A percentile compares a stretch with the other conserved stretches of the same genome.
Conservation (phyloP, 1,140 invertebrate genomes). For the Hyles vespertilio region DNA sequence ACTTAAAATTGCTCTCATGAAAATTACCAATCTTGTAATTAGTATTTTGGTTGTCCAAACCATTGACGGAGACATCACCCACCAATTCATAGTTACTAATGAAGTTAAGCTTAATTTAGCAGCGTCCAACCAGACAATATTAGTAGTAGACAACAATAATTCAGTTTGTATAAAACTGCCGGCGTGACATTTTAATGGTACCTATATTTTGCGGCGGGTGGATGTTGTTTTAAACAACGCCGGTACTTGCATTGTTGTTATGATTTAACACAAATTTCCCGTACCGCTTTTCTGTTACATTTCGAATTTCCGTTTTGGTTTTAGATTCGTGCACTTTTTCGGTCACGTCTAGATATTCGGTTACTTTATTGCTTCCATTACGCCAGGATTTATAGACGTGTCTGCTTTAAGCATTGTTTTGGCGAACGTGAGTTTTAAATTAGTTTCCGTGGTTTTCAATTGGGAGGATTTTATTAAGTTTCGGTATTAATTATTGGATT, state of each 20-base stretch:
- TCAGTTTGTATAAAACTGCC: conserved; percentile 31
- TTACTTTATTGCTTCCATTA: too few species aligned
- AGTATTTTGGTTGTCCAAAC: too few species aligned
- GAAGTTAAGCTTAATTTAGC: conserved; percentile 4
- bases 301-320: too few species aligned
- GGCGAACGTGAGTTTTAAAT: too few species aligned
- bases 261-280: conserved; percentile 33
- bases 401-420: conserved; percentile 12
- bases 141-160: conserved; percentile 21
- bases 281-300: background rate
- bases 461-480: too few species aligned
- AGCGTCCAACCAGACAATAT: conserved; percentile 2
- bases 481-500: too few species aligned
- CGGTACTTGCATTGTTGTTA: conserved; percentile 27
- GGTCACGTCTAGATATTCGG: background rate
- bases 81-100: background rate
- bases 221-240: conserved; percentile 35
- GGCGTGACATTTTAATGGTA: conserved; percentile 45
- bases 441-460: too few species aligned
- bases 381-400: too few species aligned
- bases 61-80: too few species aligned
- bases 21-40: too few species aligned
- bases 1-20: too few species aligned
- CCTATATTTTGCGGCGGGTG: conserved; percentile 36
- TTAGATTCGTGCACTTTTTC: conserved; percentile 22